These are phyloP conservation scores for Paramuricea clavata DNA, from an alignment of 92 coral and sea anemone species.

Conservation along the genomic window DNA sequence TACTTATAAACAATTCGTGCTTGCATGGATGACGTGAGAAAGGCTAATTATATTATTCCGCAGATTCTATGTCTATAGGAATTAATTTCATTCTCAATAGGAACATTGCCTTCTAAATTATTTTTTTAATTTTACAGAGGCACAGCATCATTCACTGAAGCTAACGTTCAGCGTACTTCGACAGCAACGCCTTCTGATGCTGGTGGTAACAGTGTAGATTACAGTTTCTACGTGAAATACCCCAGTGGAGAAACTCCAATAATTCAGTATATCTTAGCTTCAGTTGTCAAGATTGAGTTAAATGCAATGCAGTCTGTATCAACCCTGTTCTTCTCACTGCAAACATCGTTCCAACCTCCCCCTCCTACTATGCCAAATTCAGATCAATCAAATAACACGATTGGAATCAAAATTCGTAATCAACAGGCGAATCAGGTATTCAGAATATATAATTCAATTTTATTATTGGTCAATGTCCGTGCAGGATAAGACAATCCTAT, in stretches of 20 bases:
- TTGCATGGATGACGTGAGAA: no score
- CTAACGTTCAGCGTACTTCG: slow-evolving; percentile 25
- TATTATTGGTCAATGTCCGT: no score
- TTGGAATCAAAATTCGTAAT: slow-evolving; percentile 45
- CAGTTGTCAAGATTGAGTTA: slow-evolving; percentile 4
- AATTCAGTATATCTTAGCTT: background rate
- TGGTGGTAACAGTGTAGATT: slow-evolving; percentile 12
- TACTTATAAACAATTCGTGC: no score
- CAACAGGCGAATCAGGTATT: slow-evolving; percentile 24
- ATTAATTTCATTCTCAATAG: background rate
- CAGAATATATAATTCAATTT: no score
- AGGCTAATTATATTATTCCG: no score
- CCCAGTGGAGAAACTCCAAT: slow-evolving; percentile 23
- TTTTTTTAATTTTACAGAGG: background rate
- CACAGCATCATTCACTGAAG: background rate
- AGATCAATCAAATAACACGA: slow-evolving; percentile 74
- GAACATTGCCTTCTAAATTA: background rate
- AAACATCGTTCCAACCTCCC: slow-evolving; percentile 1
- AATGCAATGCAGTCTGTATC: slow-evolving; percentile 8
- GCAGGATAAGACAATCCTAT: no score
- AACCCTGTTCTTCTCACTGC: slow-evolving; percentile 24
- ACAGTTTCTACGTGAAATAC: slow-evolving; percentile 39
- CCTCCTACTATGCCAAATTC: background rate
- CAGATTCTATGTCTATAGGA: no score
- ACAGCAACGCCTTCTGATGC: slow-evolving; percentile 12